A percentile compares a stretch with the other conserved stretches of the same genome.
Conservation (phyloP, 1,140 invertebrate species). For the Callitettix versicolor region DNA sequence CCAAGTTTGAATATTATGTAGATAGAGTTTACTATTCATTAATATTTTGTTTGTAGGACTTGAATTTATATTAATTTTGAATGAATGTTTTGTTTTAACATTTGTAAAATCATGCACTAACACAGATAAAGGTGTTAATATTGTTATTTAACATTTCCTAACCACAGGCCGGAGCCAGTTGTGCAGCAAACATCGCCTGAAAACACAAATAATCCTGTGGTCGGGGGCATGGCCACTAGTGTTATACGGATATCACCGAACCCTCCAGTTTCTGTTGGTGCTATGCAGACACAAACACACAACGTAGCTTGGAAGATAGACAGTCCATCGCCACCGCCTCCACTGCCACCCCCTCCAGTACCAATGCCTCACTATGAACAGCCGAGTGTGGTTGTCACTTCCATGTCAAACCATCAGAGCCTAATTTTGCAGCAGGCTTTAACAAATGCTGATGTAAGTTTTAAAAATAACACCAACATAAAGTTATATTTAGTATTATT, state of each 20-base stretch:
- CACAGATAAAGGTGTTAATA: no score
- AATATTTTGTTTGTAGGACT: no score
- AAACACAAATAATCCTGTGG: neutral
- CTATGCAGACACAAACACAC: slow-evolving; percentile 19
- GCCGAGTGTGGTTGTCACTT: slow-evolving; percentile 6
- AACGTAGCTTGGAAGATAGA: slow-evolving; percentile 34
- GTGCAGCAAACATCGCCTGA: neutral
- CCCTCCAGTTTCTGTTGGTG: slow-evolving; percentile 19
- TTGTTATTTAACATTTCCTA: no score
- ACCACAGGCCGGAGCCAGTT: slow-evolving; percentile 41
- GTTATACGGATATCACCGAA: slow-evolving; percentile 71
- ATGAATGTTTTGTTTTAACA: no score
- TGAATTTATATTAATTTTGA: no score
- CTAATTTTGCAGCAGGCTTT: slow-evolving; percentile 35
- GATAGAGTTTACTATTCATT: no score
- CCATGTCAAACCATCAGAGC: slow-evolving; percentile 31
- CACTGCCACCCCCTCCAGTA: slow-evolving; percentile 9
- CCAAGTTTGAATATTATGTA: no score
- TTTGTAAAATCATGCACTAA: no score
- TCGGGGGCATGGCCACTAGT: slow-evolving; percentile 42
- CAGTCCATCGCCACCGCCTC: slow-evolving; percentile 29
- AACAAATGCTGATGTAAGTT: slow-evolving; percentile 24
- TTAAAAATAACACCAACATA: neutral
- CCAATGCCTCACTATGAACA: neutral
- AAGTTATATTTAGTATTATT: no score